Evolutionary conservation across 1,140 invertebrate genomes (phyloP).

Genomic region (Platyscapa corneri): DNA sequence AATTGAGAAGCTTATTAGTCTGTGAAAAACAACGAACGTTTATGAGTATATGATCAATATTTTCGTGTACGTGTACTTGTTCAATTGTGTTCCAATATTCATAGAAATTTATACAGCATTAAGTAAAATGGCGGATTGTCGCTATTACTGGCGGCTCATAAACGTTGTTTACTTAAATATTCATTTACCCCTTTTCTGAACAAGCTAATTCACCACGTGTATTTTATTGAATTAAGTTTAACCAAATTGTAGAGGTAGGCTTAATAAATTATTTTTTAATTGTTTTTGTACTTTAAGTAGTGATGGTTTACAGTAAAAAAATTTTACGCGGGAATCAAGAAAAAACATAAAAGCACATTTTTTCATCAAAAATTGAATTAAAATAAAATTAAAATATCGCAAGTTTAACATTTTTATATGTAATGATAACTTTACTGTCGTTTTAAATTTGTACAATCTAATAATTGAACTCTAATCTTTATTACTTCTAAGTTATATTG

Average conservation of each 20-base stretch:
- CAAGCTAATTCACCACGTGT: background rate
- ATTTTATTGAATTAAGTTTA: background rate
- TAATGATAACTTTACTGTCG: too few relatives aligned
- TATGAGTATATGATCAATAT: background rate
- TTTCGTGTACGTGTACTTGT: background rate
- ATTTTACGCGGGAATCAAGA: slow-evolving; percentile 46
- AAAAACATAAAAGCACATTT: background rate
- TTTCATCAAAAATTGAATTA: background rate
- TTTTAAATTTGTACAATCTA: too few relatives aligned
- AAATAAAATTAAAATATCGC: background rate
- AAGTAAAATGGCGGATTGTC: slow-evolving; percentile 65
- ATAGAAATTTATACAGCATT: slow-evolving; percentile 9
- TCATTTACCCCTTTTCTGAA: background rate
- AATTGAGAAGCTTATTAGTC: background rate
- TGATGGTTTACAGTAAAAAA: background rate
- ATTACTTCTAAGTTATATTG: too few relatives aligned
- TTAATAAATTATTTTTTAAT: background rate
- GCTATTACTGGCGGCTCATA: slow-evolving; percentile 48
- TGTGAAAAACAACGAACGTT: background rate
- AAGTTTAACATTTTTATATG: too few relatives aligned
- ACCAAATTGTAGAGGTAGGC: background rate
- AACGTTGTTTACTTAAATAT: slow-evolving; percentile 60
- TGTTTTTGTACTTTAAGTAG: background rate
- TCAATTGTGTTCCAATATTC: background rate
- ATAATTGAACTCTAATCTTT: too few relatives aligned